Conservation (phyloP, 2,113 vertebrate species). For the Aplodontia rufa region DNA sequence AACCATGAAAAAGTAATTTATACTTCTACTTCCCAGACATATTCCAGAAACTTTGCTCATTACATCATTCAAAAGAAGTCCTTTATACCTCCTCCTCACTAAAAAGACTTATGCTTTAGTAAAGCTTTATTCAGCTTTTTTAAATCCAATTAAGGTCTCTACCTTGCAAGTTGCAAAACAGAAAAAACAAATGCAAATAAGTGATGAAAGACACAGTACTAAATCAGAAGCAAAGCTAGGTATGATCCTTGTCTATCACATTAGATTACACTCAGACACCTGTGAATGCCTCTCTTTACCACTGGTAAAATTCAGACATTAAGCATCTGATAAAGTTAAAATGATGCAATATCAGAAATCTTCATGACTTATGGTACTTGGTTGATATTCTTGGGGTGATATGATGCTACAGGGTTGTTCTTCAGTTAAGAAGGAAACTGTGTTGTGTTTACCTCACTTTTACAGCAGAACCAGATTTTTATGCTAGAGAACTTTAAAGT, state of each 20-base stretch:
- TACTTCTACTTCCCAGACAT: background rate
- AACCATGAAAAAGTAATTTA: constrained; percentile 6
- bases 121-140: background rate
- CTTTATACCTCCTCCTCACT: background rate
- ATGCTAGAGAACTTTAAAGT: background rate
- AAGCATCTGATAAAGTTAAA: background rate
- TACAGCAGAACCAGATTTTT: background rate
- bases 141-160: background rate
- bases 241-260: background rate
- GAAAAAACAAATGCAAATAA: background rate
- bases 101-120: background rate
- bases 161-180: constrained; percentile 4
- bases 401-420: background rate
- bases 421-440: background rate
- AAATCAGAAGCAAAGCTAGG: background rate
- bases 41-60: background rate
- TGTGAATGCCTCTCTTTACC: background rate
- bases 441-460: constrained; percentile 5
- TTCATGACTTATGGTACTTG: background rate
- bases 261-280: background rate
- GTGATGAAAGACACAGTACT: background rate
- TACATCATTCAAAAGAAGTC: background rate
- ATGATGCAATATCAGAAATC: constrained; percentile 28
- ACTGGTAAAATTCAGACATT: background rate
- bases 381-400: background rate